These are phyloP conservation scores for Acleris emargana DNA, from an alignment of 2,888 invertebrate species.

Conservation along the genomic window DNA sequence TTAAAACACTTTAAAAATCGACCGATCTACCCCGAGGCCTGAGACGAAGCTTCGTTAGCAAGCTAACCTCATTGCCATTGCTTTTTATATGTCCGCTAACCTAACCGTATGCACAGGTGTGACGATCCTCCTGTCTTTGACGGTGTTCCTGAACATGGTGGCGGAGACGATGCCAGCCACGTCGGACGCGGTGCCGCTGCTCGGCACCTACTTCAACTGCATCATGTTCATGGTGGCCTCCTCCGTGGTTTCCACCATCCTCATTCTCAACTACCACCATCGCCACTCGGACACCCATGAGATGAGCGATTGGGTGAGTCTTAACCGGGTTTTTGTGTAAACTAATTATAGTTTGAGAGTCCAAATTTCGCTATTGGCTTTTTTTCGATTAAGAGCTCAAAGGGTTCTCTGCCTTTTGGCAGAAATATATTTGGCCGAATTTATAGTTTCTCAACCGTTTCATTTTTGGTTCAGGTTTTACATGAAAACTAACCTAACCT, in stretches of 20 bases:
- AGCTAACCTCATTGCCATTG: too few species aligned
- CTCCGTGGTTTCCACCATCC: slow-evolving; percentile 98
- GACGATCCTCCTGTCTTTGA: slow-evolving; percentile 97
- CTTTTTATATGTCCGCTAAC: neutral
- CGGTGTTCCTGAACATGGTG: slow-evolving; percentile 99
- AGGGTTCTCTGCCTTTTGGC: too few species aligned
- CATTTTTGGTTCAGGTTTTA: too few species aligned
- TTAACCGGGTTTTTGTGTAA: neutral
- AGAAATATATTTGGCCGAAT: too few species aligned
- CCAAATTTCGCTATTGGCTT: too few species aligned
- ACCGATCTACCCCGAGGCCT: too few species aligned
- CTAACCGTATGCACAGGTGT: slow-evolving; percentile 87
- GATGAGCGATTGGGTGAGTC: slow-evolving; percentile 97
- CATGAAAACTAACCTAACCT: too few species aligned
- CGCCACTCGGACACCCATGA: slow-evolving; percentile 98
- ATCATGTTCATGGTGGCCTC: slow-evolving; percentile 99
- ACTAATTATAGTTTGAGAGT: neutral
- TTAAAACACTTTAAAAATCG: too few species aligned
- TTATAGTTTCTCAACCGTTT: too few species aligned
- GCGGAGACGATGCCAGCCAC: slow-evolving; percentile 99
- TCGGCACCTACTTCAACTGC: slow-evolving; percentile 99
- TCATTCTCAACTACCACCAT: slow-evolving; percentile 99
- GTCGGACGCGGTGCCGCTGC: slow-evolving; percentile 94
- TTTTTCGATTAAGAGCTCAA: too few species aligned
- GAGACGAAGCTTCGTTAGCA: too few species aligned